Conservation (phyloP, 2,888 invertebrate species). For the Drosophila ezoana region DNA sequence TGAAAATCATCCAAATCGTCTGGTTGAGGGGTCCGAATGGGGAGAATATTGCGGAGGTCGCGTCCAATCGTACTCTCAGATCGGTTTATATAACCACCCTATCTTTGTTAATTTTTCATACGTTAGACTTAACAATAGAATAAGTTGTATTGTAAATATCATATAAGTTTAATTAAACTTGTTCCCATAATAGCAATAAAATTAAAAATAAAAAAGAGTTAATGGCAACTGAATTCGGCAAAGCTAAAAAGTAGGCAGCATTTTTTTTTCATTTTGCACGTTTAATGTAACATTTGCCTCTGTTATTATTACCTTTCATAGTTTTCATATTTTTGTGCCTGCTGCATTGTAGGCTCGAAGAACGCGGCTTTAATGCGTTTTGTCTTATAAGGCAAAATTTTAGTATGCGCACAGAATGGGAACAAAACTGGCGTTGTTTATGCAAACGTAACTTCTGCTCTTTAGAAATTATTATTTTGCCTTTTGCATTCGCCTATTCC, state of each 20-base stretch:
- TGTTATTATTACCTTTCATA: not conserved
- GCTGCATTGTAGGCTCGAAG: constrained; percentile 16
- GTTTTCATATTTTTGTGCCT: constrained; percentile 2
- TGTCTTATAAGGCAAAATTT: constrained; percentile 56
- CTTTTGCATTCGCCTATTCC: constrained; percentile 45
- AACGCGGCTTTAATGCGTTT: constrained; percentile 37
- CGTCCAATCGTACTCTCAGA: too few species aligned
- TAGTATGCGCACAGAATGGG: constrained; percentile 67
- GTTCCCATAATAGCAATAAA: too few species aligned
- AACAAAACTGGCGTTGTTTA: constrained; percentile 74
- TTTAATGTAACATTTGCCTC: constrained; percentile 7
- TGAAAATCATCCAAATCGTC: too few species aligned
- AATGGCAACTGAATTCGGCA: too few species aligned
- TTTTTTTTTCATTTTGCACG: constrained; percentile 19
- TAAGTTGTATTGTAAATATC: not conserved
- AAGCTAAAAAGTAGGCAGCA: constrained; percentile 29
- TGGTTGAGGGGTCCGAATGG: too few species aligned
- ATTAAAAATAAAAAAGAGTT: too few species aligned
- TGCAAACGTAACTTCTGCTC: constrained; percentile 77
- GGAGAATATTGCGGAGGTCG: too few species aligned
- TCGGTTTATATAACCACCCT: too few species aligned
- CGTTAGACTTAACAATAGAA: too few species aligned
- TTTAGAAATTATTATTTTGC: constrained; percentile 75
- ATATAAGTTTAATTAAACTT: constrained; percentile 6
- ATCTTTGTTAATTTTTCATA: too few species aligned